These are phyloP conservation scores for Paralvinella palmiformis DNA, from an alignment of 1,140 invertebrate species.

Conservation along the genomic window DNA sequence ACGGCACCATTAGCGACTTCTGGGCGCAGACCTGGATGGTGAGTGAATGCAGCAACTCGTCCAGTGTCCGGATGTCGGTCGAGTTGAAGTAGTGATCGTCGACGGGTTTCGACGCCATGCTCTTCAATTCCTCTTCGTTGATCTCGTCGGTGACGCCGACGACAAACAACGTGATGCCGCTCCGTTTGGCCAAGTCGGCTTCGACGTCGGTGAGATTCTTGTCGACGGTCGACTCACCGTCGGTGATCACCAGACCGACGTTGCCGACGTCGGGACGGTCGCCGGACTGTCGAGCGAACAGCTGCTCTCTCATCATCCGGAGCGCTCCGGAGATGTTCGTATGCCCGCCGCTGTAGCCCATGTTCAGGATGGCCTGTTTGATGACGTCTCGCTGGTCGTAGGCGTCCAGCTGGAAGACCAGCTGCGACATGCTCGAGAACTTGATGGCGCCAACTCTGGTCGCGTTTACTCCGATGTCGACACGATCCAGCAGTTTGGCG, in stretches of 20 bases:
- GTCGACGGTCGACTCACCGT: slow-evolving; percentile 16
- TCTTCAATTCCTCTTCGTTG: slow-evolving; percentile 7
- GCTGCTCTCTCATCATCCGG: slow-evolving; percentile 3
- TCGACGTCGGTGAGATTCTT: slow-evolving; percentile 7
- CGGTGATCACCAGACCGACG: slow-evolving; percentile 19
- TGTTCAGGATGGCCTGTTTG: not conserved
- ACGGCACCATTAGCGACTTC: no score
- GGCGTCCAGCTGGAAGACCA: not conserved
- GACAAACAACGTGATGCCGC: slow-evolving; percentile 10
- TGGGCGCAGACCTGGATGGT: not conserved
- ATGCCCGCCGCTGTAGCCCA: slow-evolving; percentile 7
- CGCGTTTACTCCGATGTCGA: not conserved
- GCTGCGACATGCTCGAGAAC: not conserved
- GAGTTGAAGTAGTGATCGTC: slow-evolving; percentile 12
- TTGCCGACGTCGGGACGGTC: slow-evolving; percentile 19
- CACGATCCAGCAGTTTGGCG: slow-evolving; percentile 1
- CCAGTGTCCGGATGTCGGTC: not conserved
- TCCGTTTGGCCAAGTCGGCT: slow-evolving; percentile 8
- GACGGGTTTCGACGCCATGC: slow-evolving; percentile 8
- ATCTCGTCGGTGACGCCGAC: slow-evolving; percentile 16
- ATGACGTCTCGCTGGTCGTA: not conserved
- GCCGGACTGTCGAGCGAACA: slow-evolving; percentile 12
- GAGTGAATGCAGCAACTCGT: not conserved
- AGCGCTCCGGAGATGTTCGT: slow-evolving; percentile 19
- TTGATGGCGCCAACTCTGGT: not conserved